Conservation (phyloP, 2,113 vertebrate species). For the Gymnorhina tibicen region DNA sequence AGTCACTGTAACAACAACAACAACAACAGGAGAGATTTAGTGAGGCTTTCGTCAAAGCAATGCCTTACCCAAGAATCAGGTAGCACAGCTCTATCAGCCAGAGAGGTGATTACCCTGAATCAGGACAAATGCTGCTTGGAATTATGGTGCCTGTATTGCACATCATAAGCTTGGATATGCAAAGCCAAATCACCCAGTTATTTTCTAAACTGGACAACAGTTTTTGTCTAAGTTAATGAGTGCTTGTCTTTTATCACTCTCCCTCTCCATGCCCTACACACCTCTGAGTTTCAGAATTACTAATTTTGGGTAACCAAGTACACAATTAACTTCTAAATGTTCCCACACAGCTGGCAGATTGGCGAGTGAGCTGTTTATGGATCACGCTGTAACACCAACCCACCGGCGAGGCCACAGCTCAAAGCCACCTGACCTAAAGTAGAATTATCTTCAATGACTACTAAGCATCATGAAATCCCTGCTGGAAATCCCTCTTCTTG, state of each 20-base stretch:
- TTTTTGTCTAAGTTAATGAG: background rate
- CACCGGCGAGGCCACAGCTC: background rate
- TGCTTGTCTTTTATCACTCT: background rate
- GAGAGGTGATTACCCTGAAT: background rate
- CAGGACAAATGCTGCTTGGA: background rate
- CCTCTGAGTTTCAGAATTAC: background rate
- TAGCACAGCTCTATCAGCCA: background rate
- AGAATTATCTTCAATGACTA: background rate
- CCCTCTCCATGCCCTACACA: background rate
- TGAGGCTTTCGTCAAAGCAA: background rate
- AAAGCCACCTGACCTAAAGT: background rate
- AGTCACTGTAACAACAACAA: conserved; percentile 84
- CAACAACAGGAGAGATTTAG: conserved; percentile 16
- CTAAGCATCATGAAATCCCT: background rate
- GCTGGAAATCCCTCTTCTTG: background rate
- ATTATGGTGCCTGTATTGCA: background rate
- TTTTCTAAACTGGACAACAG: background rate
- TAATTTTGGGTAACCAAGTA: background rate
- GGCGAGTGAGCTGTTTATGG: background rate
- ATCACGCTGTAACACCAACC: background rate
- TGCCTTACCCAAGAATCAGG: background rate
- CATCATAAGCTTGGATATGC: background rate
- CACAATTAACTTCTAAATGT: background rate
- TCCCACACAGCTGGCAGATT: background rate
- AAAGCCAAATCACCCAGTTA: background rate